These are phyloP conservation scores for Eledone cirrhosa DNA, from an alignment of 2,888 invertebrate genomes.

Conservation along the genomic window DNA sequence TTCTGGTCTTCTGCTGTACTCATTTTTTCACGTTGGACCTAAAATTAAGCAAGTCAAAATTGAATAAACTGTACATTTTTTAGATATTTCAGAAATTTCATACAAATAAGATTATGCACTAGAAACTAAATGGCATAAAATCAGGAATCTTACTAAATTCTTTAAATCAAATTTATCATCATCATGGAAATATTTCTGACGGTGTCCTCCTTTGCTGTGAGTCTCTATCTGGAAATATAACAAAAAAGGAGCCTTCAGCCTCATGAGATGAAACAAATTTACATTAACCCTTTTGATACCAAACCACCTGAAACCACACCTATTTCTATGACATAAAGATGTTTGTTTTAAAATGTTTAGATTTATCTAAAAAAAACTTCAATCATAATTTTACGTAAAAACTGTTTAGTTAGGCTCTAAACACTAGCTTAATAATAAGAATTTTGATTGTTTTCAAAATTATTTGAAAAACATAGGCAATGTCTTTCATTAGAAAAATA, in stretches of 20 bases:
- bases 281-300: no score
- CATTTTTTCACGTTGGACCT: constrained; percentile 77
- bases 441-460: no score
- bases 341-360: no score
- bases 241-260: background rate
- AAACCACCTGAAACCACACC: no score
- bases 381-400: no score
- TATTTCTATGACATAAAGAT: no score
- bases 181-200: constrained; percentile 86
- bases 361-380: no score
- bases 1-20: constrained; percentile 83
- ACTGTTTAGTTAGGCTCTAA: no score
- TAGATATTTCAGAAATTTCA: background rate
- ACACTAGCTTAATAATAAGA: no score
- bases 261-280: no score
- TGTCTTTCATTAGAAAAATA: no score
- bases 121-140: background rate
- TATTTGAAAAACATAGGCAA: no score
- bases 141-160: constrained; percentile 73
- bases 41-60: constrained; percentile 1
- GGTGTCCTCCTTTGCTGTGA: constrained; percentile 75
- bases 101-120: background rate
- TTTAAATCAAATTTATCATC: constrained; percentile 87
- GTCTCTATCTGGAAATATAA: constrained; percentile 71
- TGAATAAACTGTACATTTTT: background rate